phyloP scores from a whole-genome alignment of 2,797 vertebrate species.

The Manis javanica region DNA sequence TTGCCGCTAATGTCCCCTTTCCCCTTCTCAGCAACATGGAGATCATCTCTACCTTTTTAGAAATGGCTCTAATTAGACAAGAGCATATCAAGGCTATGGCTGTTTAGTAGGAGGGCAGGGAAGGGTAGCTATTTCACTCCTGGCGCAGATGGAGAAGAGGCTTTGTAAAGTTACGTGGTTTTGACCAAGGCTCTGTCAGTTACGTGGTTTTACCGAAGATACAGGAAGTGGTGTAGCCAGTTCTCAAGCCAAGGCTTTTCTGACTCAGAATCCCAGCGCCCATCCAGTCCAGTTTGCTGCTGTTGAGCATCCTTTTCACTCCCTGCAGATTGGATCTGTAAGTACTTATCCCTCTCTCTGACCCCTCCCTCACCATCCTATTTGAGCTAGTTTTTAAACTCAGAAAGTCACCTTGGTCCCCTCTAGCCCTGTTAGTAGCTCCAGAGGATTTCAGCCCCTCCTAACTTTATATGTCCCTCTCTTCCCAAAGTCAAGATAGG shows the following conservation, averaged over 20 bases:
- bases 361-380: background rate
- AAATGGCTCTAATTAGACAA: background rate
- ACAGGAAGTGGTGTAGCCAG: background rate
- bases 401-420: background rate
- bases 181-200: background rate
- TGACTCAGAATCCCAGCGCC: background rate
- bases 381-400: background rate
- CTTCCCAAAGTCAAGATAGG: background rate
- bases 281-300: background rate
- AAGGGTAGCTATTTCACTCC: background rate
- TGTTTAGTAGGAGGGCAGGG: background rate
- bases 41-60: background rate
- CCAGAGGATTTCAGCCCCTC: background rate
- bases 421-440: background rate
- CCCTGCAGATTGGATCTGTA: background rate
- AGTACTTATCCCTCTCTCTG: fast-evolving
- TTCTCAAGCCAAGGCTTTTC: background rate
- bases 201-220: background rate
- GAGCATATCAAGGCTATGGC: background rate
- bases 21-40: background rate
- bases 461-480: background rate
- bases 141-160: background rate
- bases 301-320: fast-evolving
- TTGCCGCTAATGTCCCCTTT: background rate
- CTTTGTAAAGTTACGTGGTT: background rate